Base-by-base conservation (phyloP, 2,113 vertebrate species). In the Miniopterus natalensis region DNA sequence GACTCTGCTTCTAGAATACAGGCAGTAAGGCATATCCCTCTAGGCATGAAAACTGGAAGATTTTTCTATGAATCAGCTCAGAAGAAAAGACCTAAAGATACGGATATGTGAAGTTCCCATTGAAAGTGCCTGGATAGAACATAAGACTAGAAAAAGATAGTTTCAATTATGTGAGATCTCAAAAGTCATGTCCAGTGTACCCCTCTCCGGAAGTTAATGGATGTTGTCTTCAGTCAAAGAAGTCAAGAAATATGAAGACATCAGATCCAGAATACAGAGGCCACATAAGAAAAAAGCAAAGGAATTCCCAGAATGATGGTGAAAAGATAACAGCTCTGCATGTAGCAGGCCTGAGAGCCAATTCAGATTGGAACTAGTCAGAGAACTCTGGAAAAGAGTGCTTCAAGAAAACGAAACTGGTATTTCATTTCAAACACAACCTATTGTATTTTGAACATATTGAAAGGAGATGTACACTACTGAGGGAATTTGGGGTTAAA, bases 51-150 rank as follows among this genome's bases (percentile, higher is more conserved):
- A 70, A 15, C 31, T 63, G 42, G 14, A 78, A 91, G 40, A 84
- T 23, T 84, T 71, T 79, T 61, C 36, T 79, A 25, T 79, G 73
- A 63, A 63, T 79, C 59, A 21, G 31, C 65, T 89, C 31, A 59
- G 40, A 94, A 84, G 42, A 75, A 84, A 84, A 78, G 59, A 90
- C 42, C 20, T 68, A 78, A n/a, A 61, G 51, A 75, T 75, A 40
- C 18, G 29, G 40, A 25, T 15, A 53, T 23, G 31, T 27, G 55
- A 68, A 65, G 59, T 71, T 55, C 15, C 5, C n/a, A 45, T 3
- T n/a, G 70, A 53, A 70, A 79, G 25, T 90, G 27, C 71, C 14
- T 8, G 14, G 49, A 71, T 3, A 84, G 59, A n/a, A 51, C 53
- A 45, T 36, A 45, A 45, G 51, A 71, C 13, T 55, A 90, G 49